Evolutionary conservation across 2,113 vertebrate species (phyloP).

Genomic region (Ophthalmolycus amberensis): DNA sequence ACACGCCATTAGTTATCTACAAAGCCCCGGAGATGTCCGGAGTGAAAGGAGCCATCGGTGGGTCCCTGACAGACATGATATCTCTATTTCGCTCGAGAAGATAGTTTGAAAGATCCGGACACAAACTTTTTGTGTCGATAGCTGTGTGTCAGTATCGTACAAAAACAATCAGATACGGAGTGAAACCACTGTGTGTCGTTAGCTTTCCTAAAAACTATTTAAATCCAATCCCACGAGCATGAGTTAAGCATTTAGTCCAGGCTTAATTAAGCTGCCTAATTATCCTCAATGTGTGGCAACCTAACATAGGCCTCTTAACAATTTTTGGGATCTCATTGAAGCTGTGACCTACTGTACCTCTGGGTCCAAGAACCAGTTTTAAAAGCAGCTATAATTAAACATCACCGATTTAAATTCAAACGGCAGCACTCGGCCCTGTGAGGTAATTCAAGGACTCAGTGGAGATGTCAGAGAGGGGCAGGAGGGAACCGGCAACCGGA

Average conservation of each 20-base stretch:
- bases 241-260: constrained; percentile 26
- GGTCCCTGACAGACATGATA: not conserved
- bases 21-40: constrained; percentile 25
- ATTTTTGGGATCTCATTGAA: constrained; percentile 39
- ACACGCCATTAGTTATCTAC: constrained; percentile 46
- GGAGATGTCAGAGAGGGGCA: constrained; percentile 48
- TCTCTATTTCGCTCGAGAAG: constrained; percentile 20
- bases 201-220: constrained; percentile 45
- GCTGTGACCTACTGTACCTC: constrained; percentile 34
- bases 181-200: constrained; percentile 6
- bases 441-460: constrained; percentile 59
- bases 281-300: constrained; percentile 45
- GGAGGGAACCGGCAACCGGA: constrained; percentile 62
- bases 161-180: constrained; percentile 4
- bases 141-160: not conserved
- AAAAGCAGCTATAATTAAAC: constrained; percentile 61
- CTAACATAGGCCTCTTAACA: constrained; percentile 33
- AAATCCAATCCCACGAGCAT: constrained; percentile 30
- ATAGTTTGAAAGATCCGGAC: not conserved
- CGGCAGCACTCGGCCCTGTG: constrained; percentile 18
- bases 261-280: constrained; percentile 61
- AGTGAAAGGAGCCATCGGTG: constrained; percentile 6
- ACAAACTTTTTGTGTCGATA: not conserved
- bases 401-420: constrained; percentile 60
- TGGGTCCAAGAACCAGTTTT: constrained; percentile 39